Base-by-base conservation (phyloP, 2,888 invertebrate species). In the Drosophila parthenogenetica region DNA sequence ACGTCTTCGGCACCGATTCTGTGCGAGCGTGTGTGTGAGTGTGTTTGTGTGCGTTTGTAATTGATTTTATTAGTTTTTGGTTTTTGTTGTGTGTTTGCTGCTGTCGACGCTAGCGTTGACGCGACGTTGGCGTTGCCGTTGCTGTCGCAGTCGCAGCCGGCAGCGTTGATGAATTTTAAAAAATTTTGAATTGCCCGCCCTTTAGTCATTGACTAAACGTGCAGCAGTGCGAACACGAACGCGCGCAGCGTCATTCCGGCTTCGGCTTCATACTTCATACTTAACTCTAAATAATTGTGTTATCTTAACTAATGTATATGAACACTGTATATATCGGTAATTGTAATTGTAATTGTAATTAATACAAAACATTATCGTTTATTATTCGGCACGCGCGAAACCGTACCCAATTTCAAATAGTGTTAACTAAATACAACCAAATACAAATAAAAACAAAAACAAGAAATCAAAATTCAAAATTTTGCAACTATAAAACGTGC, bases 131-230 rank as follows among this genome's bases (percentile, higher is more conserved):
- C 58, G 77, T 40, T 61, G 54, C 53, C 65, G 78, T 49, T 29
- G 67, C 37, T 19, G 76, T 55, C 46, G 63, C 17, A 8, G 64
- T 58, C 61, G 73, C 69, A 54, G 79, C 68, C 42, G 50, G 77
- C 84, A 69, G 87, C 69, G 76, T 69, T 81, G 86, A 87, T 90
- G 90, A 90, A 89, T 90, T 91, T 87, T 85, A 90, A 85, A 90
- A 90, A 89, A 89, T 90, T 90, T 91, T 90, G 90, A 90, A 91
- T 90, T 88, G 82, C 90, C 89, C 90, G 91, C 91, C 90, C 90
- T 90, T 75, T 90, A 91, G 90, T 90, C 90, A 90, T 88, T 87
- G 87, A 91, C 90, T 90, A 90, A 90, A 90, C 90, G 90, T 90
- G 90, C 85, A 89, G 84, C 86, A 88, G 89, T 88, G 88, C 84